Evolutionary conservation across 1,140 invertebrate genomes (phyloP).

Genomic region (Drosophila sulfurigaster): DNA sequence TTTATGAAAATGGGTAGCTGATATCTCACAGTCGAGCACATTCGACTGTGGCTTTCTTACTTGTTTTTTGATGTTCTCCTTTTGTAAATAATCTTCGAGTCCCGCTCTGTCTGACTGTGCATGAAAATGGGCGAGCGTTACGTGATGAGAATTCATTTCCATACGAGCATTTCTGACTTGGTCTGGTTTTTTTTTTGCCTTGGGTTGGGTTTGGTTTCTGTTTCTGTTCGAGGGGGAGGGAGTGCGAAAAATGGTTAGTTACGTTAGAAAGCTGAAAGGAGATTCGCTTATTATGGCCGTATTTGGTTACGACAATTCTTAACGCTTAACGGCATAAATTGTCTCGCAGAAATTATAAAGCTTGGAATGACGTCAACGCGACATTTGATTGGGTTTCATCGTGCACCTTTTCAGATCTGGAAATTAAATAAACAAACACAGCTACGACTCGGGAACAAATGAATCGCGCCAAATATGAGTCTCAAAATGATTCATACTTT

Average conservation of each 20-base stretch:
- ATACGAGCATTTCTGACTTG: slow-evolving; percentile 23
- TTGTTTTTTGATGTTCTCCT: neutral
- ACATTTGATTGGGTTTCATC: slow-evolving; percentile 31
- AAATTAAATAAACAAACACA: slow-evolving; percentile 18
- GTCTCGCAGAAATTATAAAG: neutral
- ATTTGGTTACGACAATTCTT: slow-evolving; percentile 56
- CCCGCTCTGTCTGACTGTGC: slow-evolving; percentile 70
- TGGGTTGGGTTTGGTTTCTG: neutral
- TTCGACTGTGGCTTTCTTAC: too few species aligned
- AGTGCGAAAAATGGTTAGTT: slow-evolving; percentile 12
- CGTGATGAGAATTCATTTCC: slow-evolving; percentile 72
- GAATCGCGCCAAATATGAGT: slow-evolving; percentile 26
- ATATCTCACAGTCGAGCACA: too few species aligned
- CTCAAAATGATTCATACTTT: slow-evolving; percentile 7
- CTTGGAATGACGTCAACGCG: slow-evolving; percentile 28
- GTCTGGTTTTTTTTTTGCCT: neutral
- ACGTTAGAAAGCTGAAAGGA: slow-evolving; percentile 62
- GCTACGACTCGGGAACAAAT: slow-evolving; percentile 14
- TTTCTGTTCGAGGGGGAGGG: neutral
- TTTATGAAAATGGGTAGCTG: too few species aligned
- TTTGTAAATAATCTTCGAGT: slow-evolving; percentile 15
- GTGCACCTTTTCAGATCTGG: slow-evolving; percentile 37
- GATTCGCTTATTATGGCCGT: slow-evolving; percentile 65
- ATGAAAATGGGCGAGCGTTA: slow-evolving; percentile 69
- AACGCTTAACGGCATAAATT: slow-evolving; percentile 43